These are phyloP conservation scores for Spermophilus dauricus DNA, from an alignment of 2,113 vertebrate species.

Conservation along the genomic window DNA sequence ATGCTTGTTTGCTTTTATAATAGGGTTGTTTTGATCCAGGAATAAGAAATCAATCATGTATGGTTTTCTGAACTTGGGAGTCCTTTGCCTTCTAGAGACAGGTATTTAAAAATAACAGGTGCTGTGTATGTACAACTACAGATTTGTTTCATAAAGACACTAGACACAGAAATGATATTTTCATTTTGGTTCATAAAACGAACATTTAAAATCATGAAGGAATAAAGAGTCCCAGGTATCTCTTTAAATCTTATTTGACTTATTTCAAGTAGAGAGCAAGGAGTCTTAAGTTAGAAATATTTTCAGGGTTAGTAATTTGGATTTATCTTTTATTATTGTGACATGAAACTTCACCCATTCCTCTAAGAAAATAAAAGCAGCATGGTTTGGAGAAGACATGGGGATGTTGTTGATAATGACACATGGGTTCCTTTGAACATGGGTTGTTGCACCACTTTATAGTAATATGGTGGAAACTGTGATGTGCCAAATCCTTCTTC, in stretches of 20 bases:
- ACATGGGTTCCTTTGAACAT: not conserved
- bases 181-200: not conserved
- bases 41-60: constrained; percentile 31
- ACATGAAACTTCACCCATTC: not conserved
- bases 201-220: constrained; percentile 9
- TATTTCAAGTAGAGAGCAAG: not conserved
- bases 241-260: not conserved
- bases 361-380: not conserved
- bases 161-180: not conserved
- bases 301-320: not conserved
- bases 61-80: constrained; percentile 54
- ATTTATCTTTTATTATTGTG: not conserved
- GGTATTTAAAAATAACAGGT: constrained; percentile 40
- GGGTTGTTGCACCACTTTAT: not conserved
- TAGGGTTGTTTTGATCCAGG: constrained; percentile 55
- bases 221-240: not conserved
- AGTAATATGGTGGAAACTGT: not conserved
- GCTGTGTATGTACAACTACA: not conserved
- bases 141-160: not conserved
- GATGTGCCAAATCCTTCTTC: not conserved
- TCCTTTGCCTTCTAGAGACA: not conserved
- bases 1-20: constrained; percentile 46
- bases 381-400: not conserved
- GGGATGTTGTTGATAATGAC: not conserved
- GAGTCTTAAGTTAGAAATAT: not conserved